Evolutionary conservation across 2,888 invertebrate species (phyloP).

Genomic region (Clivina fossor): DNA sequence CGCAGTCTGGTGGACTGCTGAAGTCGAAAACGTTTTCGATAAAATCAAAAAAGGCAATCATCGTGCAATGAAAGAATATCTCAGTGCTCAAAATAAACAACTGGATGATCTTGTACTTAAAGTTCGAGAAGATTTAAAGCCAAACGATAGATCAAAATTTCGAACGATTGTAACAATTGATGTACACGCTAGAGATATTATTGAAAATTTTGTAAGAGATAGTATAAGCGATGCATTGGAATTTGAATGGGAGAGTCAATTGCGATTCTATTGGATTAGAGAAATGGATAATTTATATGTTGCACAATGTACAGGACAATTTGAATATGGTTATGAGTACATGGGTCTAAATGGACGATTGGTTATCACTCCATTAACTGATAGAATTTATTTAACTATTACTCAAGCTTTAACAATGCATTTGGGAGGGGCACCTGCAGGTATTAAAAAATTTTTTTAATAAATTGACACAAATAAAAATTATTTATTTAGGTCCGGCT

Average conservation of each 20-base stretch:
- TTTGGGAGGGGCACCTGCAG: conserved; percentile 88
- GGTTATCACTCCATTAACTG: conserved; percentile 90
- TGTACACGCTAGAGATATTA: conserved; percentile 88
- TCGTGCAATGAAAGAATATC: conserved; percentile 87
- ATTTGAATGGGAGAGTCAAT: conserved; percentile 93
- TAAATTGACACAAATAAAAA: not conserved
- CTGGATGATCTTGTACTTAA: conserved; percentile 81
- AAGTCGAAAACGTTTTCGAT: conserved; percentile 86
- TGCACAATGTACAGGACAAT: conserved; percentile 81
- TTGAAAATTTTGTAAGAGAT: conserved; percentile 77
- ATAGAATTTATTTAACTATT: conserved; percentile 88
- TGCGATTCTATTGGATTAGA: conserved; percentile 89
- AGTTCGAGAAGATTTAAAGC: conserved; percentile 68
- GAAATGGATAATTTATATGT: conserved; percentile 78
- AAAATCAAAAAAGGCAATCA: conserved; percentile 75
- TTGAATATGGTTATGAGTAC: conserved; percentile 93
- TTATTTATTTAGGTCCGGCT: conserved; percentile 61
- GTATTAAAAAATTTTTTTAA: conserved; percentile 48
- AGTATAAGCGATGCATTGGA: conserved; percentile 82
- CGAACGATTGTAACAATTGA: conserved; percentile 88
- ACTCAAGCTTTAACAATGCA: conserved; percentile 92
- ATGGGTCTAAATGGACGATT: conserved; percentile 91
- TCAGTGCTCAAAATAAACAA: conserved; percentile 77
- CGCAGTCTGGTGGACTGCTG: conserved; percentile 95
- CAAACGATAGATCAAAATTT: conserved; percentile 85